Percentiles rank a stretch among this genome's conserved stretches.
Conservation (phyloP, 1,140 invertebrate species). For the Zaprionus tsacasi region DNA sequence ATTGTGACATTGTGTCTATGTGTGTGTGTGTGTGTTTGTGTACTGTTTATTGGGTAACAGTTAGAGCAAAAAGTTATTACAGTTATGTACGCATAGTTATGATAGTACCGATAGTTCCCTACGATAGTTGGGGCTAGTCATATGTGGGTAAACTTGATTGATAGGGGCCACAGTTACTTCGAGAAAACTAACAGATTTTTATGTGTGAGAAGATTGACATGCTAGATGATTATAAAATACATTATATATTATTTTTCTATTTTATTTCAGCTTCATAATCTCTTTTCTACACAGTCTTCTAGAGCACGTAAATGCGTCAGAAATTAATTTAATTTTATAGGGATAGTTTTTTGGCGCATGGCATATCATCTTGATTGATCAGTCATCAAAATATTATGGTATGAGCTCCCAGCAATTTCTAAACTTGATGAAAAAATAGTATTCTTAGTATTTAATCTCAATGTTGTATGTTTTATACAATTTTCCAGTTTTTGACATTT, state of each 20-base stretch:
- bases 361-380: too few species aligned
- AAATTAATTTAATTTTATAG: not conserved
- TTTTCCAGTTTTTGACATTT: too few species aligned
- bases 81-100: conserved; percentile 36
- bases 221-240: not conserved
- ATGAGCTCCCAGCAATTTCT: too few species aligned
- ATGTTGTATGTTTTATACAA: too few species aligned
- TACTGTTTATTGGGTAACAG: conserved; percentile 24
- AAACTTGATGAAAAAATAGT: too few species aligned
- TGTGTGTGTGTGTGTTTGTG: not conserved
- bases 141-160: conserved; percentile 14
- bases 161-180: conserved; percentile 24
- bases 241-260: not conserved
- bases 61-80: conserved; percentile 20
- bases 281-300: not conserved
- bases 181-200: not conserved
- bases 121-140: conserved; percentile 2
- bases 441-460: too few species aligned
- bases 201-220: not conserved
- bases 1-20: not conserved
- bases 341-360: not conserved
- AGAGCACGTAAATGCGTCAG: not conserved
- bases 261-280: not conserved
- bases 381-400: too few species aligned
- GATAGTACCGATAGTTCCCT: conserved; percentile 20